phyloP scores from a whole-genome alignment of 2,888 invertebrate genomes.

The Drosophila nigricruria region DNA sequence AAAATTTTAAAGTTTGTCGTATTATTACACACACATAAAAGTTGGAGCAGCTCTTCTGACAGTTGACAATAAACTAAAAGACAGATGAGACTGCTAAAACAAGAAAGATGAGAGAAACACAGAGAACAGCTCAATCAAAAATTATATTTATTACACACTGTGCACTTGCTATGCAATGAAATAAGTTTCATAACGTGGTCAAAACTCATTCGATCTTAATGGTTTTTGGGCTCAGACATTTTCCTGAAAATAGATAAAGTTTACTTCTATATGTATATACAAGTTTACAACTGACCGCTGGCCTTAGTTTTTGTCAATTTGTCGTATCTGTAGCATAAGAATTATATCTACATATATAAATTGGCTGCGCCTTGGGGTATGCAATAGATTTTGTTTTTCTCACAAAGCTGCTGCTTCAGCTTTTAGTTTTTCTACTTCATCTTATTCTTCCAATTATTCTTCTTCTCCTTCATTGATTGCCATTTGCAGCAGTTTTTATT shows the following conservation, averaged over 20 bases:
- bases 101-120: background rate
- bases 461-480: constrained; percentile 18
- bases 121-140: background rate
- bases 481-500: constrained; percentile 29
- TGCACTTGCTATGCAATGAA: background rate
- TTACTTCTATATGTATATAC: background rate
- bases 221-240: background rate
- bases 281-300: background rate
- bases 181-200: background rate
- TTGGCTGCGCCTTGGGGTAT: constrained; percentile 15
- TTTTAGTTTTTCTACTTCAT: background rate
- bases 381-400: constrained; percentile 14
- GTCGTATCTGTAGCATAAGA: background rate
- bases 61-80: background rate
- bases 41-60: background rate
- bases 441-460: background rate
- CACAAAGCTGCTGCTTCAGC: constrained; percentile 9
- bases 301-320: background rate
- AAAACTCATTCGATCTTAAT: background rate
- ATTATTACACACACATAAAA: background rate
- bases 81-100: background rate
- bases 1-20: background rate
- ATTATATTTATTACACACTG: background rate
- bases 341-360: background rate
- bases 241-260: background rate